Evolutionary conservation across 1,140 invertebrate species (phyloP), one percentile per base, ranked within the genome.

Genomic region (Panagrolaimus sp.): DNA sequence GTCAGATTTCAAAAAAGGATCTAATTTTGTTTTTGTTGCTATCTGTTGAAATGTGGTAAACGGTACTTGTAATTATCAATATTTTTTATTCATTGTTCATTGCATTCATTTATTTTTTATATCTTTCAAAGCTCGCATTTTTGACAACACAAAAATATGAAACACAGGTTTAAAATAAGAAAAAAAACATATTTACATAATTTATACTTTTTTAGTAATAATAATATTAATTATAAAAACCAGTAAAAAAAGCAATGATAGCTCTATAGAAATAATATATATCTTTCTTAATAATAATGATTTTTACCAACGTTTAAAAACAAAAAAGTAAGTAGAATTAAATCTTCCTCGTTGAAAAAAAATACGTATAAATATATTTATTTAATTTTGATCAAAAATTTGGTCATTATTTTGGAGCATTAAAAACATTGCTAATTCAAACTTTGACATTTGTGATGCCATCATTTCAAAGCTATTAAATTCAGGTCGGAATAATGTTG

Each of bases 401-500:
- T 43, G 38, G 52, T 69, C 68, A 65, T 44, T 66, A 47, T 69
- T 63, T 17, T 28, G 46, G 24, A 69, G 43, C 68, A 69, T 69
- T 14, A 69, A 26, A 65, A 55, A 63, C 12, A 47, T 52, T 44
- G 70, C 71, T 63, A 62, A 12, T 52, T 73, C 72, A 26, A 73
- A 63, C 45, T 38, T 43, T 1, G 71, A n/a, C 58, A 70, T 47
- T 45, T 44, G 44, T 12, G 43, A 43, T 28, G 63, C 52, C 58
- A 75, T 62, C 48, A 21, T 46, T 44, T 75, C 70, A 48, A 76
- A 76, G 58, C 94, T 92, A 72, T 89, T 91, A 84, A 97, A 95
- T 84, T 95, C 91, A 79, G 95, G 91, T 68, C 92, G 91, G 79
- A 96, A 88, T 67, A 97, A 87, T 24, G 94, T 97, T 71, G 94